phyloP scores from a whole-genome alignment of 1,140 invertebrate genomes.

The Hypsibius dujardini region DNA sequence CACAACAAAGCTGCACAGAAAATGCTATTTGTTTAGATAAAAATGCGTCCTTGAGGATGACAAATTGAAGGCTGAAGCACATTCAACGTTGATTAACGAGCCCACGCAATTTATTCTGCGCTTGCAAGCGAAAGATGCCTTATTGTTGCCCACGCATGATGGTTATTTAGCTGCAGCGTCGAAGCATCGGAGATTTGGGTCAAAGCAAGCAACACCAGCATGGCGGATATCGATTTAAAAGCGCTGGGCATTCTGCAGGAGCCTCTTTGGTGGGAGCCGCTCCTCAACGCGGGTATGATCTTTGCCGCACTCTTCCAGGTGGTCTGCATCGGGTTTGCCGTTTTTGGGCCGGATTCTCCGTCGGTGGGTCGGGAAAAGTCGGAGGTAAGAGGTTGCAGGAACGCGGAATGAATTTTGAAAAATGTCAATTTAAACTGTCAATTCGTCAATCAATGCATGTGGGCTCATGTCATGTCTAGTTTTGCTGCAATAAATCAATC shows the following conservation, averaged over 20 bases:
- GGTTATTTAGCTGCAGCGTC: background rate
- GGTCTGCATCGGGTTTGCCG: background rate
- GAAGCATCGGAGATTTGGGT: background rate
- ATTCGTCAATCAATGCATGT: background rate
- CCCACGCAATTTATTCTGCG: no score
- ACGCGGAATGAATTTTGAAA: background rate
- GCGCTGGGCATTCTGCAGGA: background rate
- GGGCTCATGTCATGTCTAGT: background rate
- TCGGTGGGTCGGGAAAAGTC: background rate
- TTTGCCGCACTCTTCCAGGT: background rate
- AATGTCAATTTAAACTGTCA: background rate
- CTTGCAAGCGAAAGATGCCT: no score
- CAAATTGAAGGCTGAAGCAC: no score
- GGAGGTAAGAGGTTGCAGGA: no score
- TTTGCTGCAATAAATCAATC: background rate
- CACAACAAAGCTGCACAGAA: no score
- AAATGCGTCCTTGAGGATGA: no score
- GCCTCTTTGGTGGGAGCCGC: background rate
- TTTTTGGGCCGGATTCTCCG: conserved; percentile 1
- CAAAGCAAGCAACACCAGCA: no score
- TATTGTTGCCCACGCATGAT: no score
- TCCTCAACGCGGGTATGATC: background rate
- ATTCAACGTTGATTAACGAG: no score
- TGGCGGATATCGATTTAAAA: background rate
- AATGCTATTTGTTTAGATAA: no score